Conservation (phyloP, 2,797 vertebrate species). For the Spinus pinus region DNA sequence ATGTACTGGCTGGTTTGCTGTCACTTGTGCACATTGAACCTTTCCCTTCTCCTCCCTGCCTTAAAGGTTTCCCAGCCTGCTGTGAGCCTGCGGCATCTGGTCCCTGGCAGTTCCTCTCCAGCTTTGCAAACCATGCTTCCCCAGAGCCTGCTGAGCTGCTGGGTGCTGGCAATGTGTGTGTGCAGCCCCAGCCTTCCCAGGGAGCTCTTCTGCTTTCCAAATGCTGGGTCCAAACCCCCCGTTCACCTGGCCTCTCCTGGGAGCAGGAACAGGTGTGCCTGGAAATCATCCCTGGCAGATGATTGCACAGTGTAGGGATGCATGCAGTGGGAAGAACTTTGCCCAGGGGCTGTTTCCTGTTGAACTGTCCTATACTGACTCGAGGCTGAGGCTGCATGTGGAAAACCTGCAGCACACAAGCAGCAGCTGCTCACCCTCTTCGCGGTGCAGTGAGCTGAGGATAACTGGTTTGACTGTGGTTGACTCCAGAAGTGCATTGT, state of each 20-base stretch:
- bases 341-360: neutral
- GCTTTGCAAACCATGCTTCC: neutral
- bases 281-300: neutral
- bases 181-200: rapidly evolving
- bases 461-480: neutral
- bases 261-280: neutral
- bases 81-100: rapidly evolving
- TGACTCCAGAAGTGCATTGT: neutral
- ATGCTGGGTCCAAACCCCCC: neutral
- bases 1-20: neutral
- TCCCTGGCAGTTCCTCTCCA: neutral
- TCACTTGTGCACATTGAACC: neutral
- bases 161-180: neutral
- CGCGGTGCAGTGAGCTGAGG: neutral
- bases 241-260: neutral
- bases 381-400: neutral
- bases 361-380: neutral
- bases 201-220: neutral
- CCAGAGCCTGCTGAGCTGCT: neutral
- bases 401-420: neutral
- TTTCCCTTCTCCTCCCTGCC: neutral
- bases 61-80: neutral
- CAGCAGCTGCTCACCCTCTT: rapidly evolving
- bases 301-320: neutral
- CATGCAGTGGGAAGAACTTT: neutral